Percentiles rank a stretch among this genome's conserved stretches.
Conservation (phyloP, 2,888 invertebrate genomes). For the Gymnosoma rotundatum region DNA sequence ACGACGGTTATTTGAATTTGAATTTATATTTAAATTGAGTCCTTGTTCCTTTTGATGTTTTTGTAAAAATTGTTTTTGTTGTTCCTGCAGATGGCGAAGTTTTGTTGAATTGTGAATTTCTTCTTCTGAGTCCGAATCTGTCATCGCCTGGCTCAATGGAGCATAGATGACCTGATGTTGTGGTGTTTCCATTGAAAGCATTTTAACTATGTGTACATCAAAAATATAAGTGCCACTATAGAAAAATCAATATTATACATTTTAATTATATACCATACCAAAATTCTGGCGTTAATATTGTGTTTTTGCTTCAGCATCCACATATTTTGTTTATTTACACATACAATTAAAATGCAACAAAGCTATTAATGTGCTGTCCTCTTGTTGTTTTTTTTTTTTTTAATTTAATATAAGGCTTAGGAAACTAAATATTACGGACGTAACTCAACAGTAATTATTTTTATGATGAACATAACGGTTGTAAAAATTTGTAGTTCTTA, state of each 20-base stretch:
- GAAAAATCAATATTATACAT: slow-evolving; percentile 77
- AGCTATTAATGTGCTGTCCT: slow-evolving; percentile 18
- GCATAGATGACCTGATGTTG: slow-evolving; percentile 85
- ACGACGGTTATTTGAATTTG: slow-evolving; percentile 48
- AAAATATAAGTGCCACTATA: slow-evolving; percentile 9
- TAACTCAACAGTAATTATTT: slow-evolving; percentile 38
- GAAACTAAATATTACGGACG: slow-evolving; percentile 24
- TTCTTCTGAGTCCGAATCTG: slow-evolving; percentile 86
- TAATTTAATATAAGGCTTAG: background rate
- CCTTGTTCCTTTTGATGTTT: slow-evolving; percentile 71
- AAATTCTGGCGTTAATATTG: slow-evolving; percentile 75
- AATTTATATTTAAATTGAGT: slow-evolving; percentile 55
- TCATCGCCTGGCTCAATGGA: slow-evolving; percentile 89
- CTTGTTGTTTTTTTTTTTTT: background rate
- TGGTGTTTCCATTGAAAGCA: slow-evolving; percentile 81
- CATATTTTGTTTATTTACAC: slow-evolving; percentile 72
- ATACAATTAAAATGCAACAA: slow-evolving; percentile 43
- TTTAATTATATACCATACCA: slow-evolving; percentile 63
- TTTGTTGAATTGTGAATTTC: slow-evolving; percentile 79
- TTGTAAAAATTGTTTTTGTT: slow-evolving; percentile 73
- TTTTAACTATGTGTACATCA: slow-evolving; percentile 76
- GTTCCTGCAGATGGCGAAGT: slow-evolving; percentile 72
- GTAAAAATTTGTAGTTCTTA: background rate
- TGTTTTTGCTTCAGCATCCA: slow-evolving; percentile 75
- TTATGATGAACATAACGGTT: slow-evolving; percentile 9